phyloP scores from a whole-genome alignment of 1,140 invertebrate genomes.

The Lepidurus couesii region DNA sequence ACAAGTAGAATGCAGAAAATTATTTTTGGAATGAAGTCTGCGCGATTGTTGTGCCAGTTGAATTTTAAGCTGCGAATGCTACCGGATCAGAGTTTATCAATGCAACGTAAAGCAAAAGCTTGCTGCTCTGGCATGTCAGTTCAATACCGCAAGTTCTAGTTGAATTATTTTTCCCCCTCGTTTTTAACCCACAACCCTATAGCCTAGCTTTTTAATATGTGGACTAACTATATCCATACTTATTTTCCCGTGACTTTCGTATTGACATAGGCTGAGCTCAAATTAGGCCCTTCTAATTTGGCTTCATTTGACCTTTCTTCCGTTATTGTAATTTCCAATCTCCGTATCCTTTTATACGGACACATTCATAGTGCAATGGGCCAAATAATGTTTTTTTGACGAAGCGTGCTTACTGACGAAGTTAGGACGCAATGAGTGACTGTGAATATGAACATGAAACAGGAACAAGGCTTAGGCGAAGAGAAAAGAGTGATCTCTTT shows the following conservation, averaged over 20 bases:
- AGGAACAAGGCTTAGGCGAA: neutral
- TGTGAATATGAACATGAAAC: neutral
- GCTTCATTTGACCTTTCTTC: neutral
- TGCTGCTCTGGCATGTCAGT: neutral
- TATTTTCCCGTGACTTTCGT: neutral
- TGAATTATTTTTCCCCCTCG: too few relatives aligned
- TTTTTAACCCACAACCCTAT: neutral
- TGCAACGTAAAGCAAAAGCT: neutral
- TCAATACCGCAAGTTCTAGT: neutral
- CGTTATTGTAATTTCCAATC: neutral
- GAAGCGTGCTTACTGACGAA: neutral
- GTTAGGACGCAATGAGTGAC: neutral
- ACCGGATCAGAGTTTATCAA: constrained; percentile 9
- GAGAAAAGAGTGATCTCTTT: constrained; percentile 18
- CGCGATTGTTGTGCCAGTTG: neutral
- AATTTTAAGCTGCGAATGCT: neutral
- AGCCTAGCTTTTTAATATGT: neutral
- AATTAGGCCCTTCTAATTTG: constrained; percentile 10
- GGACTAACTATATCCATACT: neutral
- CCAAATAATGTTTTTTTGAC: neutral
- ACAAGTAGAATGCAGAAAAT: neutral
- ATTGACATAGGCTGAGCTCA: neutral
- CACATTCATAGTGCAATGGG: constrained; percentile 21
- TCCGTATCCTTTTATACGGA: neutral
- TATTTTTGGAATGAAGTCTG: constrained; percentile 1